Evolutionary conservation across 2,797 vertebrate genomes (phyloP), one percentile per base, ranked within the genome.

Genomic region (Distichodus sexfasciatus): DNA sequence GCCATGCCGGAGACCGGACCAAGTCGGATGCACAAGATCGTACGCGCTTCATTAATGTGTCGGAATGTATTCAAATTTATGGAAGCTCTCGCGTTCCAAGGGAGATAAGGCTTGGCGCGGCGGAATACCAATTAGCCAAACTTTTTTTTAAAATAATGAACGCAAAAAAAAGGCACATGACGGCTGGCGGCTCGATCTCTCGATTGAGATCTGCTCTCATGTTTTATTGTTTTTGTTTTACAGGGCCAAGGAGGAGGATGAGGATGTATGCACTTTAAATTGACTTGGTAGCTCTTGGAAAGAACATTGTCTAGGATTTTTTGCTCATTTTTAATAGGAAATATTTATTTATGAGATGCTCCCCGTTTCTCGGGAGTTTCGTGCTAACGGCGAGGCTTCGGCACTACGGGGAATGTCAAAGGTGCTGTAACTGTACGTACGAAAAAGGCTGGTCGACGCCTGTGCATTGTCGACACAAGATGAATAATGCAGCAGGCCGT

Each of bases 401-500:
- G 24, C 44, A 43, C 26, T 41, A 38, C 21, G 40, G 11, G 21
- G 6, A 54, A 33, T 71, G 19, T 54, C 43, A 50, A 10, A 66
- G 31, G 43, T 46, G 29, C 63, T 59, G 23, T 6, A 50, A 19
- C 44, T 54, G 54, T 14, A 47, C 29, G 69, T 40, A n/a, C n/a
- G n/a, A 50, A n/a, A 38, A 76, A 21, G 67, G 58, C 66, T 70
- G 31, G 21, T 65, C 24, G n/a, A 51, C 12, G 9, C 59, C 65
- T 14, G 60, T 79, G 57, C 74, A 76, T 77, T 74, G 73, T 76
- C 76, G 72, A 83, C 54, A 72, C 73, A 47, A 70, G 35, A 66
- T 86, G 69, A 83, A 86, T 80, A 81, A 79, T 82, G 79, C 78
- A 83, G 69, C 50, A 65, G 9, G 35, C 59, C 44, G 64, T 47